Conservation (phyloP, 2,888 invertebrate species). For the Drosophila macrospina region DNA sequence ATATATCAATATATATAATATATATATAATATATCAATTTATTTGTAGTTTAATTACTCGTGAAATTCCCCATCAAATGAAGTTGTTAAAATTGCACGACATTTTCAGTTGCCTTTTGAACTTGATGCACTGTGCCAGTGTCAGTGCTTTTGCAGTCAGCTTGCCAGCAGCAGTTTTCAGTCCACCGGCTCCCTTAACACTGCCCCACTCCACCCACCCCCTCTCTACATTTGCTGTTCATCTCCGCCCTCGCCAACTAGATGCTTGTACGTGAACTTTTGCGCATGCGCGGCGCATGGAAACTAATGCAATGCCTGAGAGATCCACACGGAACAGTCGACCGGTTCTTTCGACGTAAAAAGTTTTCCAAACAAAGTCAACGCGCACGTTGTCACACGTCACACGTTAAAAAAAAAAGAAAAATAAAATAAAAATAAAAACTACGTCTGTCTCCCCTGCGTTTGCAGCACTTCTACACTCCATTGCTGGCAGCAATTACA, state of each 20-base stretch:
- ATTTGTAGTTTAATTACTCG: too few relatives aligned
- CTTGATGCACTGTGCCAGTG: constrained; percentile 30
- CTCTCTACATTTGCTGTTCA: too few relatives aligned
- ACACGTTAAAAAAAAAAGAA: too few relatives aligned
- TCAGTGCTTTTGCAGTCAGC: constrained; percentile 13
- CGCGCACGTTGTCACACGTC: constrained; percentile 63
- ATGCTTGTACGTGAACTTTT: constrained; percentile 41
- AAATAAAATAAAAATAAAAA: constrained; percentile 1
- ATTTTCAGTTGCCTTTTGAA: background rate
- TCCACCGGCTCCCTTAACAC: constrained; percentile 18
- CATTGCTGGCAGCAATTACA: constrained; percentile 56
- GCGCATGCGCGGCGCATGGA: constrained; percentile 35
- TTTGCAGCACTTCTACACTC: background rate
- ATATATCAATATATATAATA: too few relatives aligned
- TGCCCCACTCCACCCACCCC: constrained; percentile 3
- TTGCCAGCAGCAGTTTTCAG: constrained; percentile 24
- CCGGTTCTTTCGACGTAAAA: constrained; percentile 68
- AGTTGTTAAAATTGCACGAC: background rate
- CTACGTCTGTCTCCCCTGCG: constrained; percentile 3
- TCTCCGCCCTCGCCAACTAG: background rate
- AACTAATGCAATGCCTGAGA: constrained; percentile 42
- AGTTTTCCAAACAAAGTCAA: constrained; percentile 59
- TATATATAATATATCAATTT: too few relatives aligned
- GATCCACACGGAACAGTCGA: constrained; percentile 46
- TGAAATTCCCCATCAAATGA: background rate